Evolutionary conservation across 37 sponge, comb jelly and placozoan genomes (phyloP), one percentile per base, ranked within the genome.

Genomic region (Eunapius fragilis): DNA sequence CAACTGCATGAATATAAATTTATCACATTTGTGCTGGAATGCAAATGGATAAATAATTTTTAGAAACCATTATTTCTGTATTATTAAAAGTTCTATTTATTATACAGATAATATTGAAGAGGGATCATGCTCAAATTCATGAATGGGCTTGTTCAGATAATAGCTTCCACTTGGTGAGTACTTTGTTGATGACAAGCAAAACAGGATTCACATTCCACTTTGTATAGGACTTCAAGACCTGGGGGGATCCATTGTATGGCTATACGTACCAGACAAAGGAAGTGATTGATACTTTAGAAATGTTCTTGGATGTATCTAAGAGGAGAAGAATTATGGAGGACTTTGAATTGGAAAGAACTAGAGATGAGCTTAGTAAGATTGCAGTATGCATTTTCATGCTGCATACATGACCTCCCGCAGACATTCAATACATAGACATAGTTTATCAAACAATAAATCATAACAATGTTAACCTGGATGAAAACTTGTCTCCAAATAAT

Each of bases 241-340:
- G 72, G 76, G 72, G 45, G 24, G 67, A 74, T 0, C 76, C 85
- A 69, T 87, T 45, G 37, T 22, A 80, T 80, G 90, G 58, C 14
- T 90, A 82, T 71, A 86, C 82, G 0, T 86, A 82, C 74, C 91
- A 90, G 50, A 67, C 86, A 19, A 80, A 81, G 71, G 86, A 90
- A 83, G 86, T 90, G 13, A 48, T 86, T 36, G 87, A 90, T 58
- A 80, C 70, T 9, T 73, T 90, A 27, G 28, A 90, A 25, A 68
- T 85, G 37, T 90, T 69, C 69, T 70, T 85, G 38, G 68, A 86
- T 34, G 50, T 85, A 72, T 48, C 76, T 0, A n/a, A 36, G 27
- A 73, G 35, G 25, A 71, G 69, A 23, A 81, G 25, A 23, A 82
- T 75, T n/a, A 58, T 58, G 58, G 58, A 58, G 14, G 58, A 58